Evolutionary conservation across 2,888 invertebrate species (phyloP).

Genomic region (Caenorhabditis sp.): DNA sequence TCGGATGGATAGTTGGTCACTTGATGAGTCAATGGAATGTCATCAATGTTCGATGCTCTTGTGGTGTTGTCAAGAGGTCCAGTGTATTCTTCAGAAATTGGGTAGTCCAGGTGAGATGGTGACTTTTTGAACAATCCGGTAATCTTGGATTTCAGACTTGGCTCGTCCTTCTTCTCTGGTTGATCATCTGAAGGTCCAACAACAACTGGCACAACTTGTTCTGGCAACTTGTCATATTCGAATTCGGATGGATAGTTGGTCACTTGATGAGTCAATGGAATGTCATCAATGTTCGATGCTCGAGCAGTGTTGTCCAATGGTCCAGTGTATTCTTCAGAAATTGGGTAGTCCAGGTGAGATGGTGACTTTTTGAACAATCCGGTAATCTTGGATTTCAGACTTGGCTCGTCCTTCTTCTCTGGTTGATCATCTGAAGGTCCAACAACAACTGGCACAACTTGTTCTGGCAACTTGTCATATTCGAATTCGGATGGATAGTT

Average conservation of each 20-base stretch:
- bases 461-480: constrained; percentile 21
- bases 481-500: constrained; percentile 28
- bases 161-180: not conserved
- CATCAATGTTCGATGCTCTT: constrained; percentile 16
- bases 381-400: constrained; percentile 14
- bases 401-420: not conserved
- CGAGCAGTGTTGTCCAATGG: constrained; percentile 38
- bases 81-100: constrained; percentile 16
- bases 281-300: constrained; percentile 21
- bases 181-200: not conserved
- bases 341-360: constrained; percentile 52
- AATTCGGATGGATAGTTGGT: constrained; percentile 15
- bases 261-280: constrained; percentile 33
- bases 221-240: constrained; percentile 9
- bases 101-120: constrained; percentile 40
- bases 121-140: constrained; percentile 42
- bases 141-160: constrained; percentile 13
- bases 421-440: constrained; percentile 2
- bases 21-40: not conserved
- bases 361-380: constrained; percentile 42
- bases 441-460: not conserved
- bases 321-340: constrained; percentile 31
- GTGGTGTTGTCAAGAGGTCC: constrained; percentile 9
- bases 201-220: constrained; percentile 2
- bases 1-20: too few relatives aligned